These are phyloP conservation scores for Phaethornis superciliosus DNA, from an alignment of 2,113 vertebrate genomes.

Conservation along the genomic window DNA sequence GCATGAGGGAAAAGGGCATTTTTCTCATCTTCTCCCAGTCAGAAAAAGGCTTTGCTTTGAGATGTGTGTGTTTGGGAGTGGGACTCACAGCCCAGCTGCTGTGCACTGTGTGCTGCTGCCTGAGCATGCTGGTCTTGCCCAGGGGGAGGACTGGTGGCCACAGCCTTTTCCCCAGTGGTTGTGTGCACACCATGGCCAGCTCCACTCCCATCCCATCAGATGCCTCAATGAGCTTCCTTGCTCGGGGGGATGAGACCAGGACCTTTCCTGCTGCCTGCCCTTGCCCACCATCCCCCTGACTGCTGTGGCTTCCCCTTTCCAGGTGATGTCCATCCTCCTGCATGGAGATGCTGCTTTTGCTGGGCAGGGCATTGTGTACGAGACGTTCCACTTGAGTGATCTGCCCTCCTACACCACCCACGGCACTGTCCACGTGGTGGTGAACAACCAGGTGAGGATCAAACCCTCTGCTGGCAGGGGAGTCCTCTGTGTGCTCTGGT, in stretches of 20 bases:
- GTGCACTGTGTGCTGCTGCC: not conserved
- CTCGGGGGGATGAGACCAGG: not conserved
- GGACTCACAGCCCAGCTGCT: not conserved
- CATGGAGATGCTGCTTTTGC: slow-evolving; percentile 94
- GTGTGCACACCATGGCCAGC: not conserved
- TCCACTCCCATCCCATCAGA: accelerated
- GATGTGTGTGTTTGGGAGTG: not conserved
- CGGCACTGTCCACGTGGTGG: slow-evolving; percentile 92
- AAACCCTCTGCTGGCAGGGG: not conserved
- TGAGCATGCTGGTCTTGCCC: accelerated
- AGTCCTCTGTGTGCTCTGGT: not conserved
- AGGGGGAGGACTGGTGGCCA: not conserved
- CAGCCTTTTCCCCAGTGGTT: not conserved
- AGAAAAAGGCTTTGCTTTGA: not conserved
- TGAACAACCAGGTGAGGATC: slow-evolving; percentile 93
- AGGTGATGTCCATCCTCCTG: slow-evolving; percentile 95
- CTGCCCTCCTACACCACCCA: slow-evolving; percentile 94
- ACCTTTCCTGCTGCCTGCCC: not conserved
- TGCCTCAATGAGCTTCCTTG: not conserved
- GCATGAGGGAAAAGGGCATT: not conserved
- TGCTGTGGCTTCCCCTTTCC: accelerated
- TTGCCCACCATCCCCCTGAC: not conserved
- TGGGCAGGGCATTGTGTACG: slow-evolving; percentile 93
- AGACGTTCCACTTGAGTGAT: slow-evolving; percentile 95
- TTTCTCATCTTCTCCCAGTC: not conserved